phyloP scores from a whole-genome alignment of 2,888 invertebrate species.

The Cheilosia pagana region DNA sequence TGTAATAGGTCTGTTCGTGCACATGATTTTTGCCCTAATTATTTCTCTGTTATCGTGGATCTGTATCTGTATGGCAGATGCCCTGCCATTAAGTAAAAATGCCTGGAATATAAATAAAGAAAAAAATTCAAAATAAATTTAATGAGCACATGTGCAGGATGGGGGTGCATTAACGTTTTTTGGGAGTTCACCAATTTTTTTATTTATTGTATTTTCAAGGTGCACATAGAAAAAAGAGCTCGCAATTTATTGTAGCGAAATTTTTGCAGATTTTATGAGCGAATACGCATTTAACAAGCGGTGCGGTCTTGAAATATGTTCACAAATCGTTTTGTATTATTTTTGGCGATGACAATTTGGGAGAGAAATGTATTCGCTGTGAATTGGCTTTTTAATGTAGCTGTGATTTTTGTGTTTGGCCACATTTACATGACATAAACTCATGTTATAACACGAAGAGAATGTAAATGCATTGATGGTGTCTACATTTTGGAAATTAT shows the following conservation, averaged over 20 bases:
- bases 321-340: constrained; percentile 24
- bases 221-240: constrained; percentile 13
- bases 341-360: constrained; percentile 51
- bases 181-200: neutral
- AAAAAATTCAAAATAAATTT: constrained; percentile 40
- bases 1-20: constrained; percentile 18
- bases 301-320: constrained; percentile 20
- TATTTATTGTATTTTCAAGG: constrained; percentile 5
- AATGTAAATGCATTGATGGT: neutral
- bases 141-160: neutral
- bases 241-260: constrained; percentile 1
- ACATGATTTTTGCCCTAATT: constrained; percentile 48
- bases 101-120: neutral
- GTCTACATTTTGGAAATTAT: neutral
- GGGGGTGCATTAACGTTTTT: constrained; percentile 1
- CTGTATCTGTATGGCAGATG: constrained; percentile 31
- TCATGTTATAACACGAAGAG: neutral
- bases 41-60: constrained; percentile 35
- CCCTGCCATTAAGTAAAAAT: constrained; percentile 4
- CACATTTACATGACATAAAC: neutral
- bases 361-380: neutral
- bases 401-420: neutral
- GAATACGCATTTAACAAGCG: constrained; percentile 44
- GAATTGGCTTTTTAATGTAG: constrained; percentile 3
- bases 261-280: constrained; percentile 19